Evolutionary conservation across 2,888 invertebrate species (phyloP).

Genomic region (Eupithecia inturbata): DNA sequence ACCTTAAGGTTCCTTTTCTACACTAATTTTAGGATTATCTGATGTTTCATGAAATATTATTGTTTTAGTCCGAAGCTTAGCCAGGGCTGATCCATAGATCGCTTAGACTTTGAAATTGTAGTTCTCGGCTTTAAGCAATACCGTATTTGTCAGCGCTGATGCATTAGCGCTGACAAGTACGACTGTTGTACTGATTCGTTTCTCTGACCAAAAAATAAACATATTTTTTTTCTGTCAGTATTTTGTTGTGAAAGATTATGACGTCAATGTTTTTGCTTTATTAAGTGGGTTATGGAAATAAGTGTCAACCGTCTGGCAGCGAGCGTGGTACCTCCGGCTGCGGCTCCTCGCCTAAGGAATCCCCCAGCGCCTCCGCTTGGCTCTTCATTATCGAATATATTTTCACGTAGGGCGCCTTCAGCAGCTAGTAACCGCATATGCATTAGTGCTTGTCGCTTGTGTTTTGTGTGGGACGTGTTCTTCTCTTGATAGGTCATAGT

Average conservation of each 20-base stretch:
- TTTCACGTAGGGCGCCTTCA: constrained; percentile 98
- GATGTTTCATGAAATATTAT: too few species aligned
- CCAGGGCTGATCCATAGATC: background rate
- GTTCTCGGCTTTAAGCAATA: background rate
- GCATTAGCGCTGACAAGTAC: background rate
- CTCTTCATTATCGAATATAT: constrained; percentile 98
- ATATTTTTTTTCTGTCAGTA: background rate
- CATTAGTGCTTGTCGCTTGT: constrained; percentile 51
- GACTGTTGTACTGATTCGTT: background rate
- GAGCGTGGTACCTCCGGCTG: constrained; percentile 73
- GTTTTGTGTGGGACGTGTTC: constrained; percentile 40
- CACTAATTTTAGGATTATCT: background rate
- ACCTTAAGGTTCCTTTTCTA: background rate
- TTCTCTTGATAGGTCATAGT: background rate
- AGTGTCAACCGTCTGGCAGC: constrained; percentile 47
- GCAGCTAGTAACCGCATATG: constrained; percentile 86
- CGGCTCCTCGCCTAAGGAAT: constrained; percentile 81
- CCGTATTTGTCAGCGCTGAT: background rate
- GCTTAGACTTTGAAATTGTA: background rate
- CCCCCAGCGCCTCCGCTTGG: constrained; percentile 88
- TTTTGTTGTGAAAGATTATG: background rate
- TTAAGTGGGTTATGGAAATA: background rate
- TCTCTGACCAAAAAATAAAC: background rate
- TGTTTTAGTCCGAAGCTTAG: background rate
- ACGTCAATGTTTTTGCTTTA: background rate